Conservation (phyloP, 2,888 invertebrate species). For the Rhimphoctona megacephalus region DNA sequence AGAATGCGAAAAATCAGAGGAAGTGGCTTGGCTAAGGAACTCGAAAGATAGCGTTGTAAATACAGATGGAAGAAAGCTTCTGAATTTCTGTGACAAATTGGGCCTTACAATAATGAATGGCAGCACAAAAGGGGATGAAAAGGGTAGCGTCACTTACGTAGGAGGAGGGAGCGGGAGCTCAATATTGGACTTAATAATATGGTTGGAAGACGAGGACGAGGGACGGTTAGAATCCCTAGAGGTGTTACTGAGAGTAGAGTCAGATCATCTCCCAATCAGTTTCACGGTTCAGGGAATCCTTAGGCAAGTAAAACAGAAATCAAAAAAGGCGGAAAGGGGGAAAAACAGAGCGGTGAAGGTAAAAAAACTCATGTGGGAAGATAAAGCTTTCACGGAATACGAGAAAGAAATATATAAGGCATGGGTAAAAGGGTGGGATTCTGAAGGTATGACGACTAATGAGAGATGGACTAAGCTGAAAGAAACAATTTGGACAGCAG, state of each 20-base stretch:
- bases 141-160: not conserved
- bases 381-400: not conserved
- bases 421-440: not conserved
- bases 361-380: not conserved
- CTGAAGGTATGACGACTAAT: not conserved
- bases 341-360: not conserved
- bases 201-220: not conserved
- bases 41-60: conserved; percentile 28
- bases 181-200: conserved; percentile 32
- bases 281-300: not conserved
- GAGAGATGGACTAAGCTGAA: not conserved
- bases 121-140: conserved; percentile 11
- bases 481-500: not conserved
- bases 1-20: conserved; percentile 5
- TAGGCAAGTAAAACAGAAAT: not conserved
- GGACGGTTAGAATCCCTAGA: conserved; percentile 15
- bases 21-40: not conserved
- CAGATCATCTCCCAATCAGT: conserved; percentile 45
- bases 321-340: not conserved
- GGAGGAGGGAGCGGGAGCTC: conserved; percentile 1
- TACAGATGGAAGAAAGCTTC: not conserved
- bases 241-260: conserved; percentile 29
- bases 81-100: not conserved
- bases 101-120: conserved; percentile 9
- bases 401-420: not conserved